A percentile compares a stretch with the other conserved stretches of the same genome.
These are phyloP conservation scores for Poeciliopsis gracilis DNA, from an alignment of 2,797 vertebrate species.

Conservation along the genomic window DNA sequence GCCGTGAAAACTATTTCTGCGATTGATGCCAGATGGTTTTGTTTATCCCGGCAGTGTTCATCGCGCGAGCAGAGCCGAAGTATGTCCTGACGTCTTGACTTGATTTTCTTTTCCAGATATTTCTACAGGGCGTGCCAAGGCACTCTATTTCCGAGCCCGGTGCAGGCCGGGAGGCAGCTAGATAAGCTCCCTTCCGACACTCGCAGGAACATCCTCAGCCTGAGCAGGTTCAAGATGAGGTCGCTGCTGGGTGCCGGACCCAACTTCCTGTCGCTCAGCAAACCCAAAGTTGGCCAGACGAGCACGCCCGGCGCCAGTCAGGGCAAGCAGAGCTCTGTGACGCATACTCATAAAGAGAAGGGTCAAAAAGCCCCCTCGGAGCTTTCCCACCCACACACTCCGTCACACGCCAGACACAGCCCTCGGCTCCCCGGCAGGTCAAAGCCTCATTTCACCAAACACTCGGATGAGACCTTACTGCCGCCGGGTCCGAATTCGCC, in stretches of 20 bases:
- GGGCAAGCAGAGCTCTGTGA: slow-evolving; percentile 4
- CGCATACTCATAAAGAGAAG: slow-evolving; percentile 28
- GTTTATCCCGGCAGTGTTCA: slow-evolving; percentile 34
- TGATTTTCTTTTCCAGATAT: slow-evolving; percentile 81
- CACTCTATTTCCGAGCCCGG: slow-evolving; percentile 88
- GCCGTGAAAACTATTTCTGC: slow-evolving; percentile 9
- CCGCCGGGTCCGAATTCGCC: slow-evolving; percentile 69
- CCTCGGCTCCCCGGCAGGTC: slow-evolving; percentile 18
- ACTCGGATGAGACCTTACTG: slow-evolving; percentile 59
- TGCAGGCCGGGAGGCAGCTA: slow-evolving; percentile 88
- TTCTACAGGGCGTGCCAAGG: slow-evolving; percentile 93
- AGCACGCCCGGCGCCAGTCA: slow-evolving; percentile 29
- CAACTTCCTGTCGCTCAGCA: slow-evolving; percentile 66
- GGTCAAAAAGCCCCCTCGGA: slow-evolving; percentile 22
- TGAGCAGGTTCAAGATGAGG: slow-evolving; percentile 71
- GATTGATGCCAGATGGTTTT: slow-evolving; percentile 42
- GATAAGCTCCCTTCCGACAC: slow-evolving; percentile 78
- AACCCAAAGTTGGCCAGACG: slow-evolving; percentile 50
- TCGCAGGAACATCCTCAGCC: slow-evolving; percentile 76
- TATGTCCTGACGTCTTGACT: slow-evolving; percentile 39
- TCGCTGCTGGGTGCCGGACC: slow-evolving; percentile 51
- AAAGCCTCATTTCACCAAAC: slow-evolving; percentile 34
- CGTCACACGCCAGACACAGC: slow-evolving; percentile 69
- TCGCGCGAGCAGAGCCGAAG: slow-evolving; percentile 9
- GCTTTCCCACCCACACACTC: slow-evolving; percentile 38